Evolutionary conservation across 2,797 vertebrate genomes (phyloP).

Genomic region (Forpus xanthops): DNA sequence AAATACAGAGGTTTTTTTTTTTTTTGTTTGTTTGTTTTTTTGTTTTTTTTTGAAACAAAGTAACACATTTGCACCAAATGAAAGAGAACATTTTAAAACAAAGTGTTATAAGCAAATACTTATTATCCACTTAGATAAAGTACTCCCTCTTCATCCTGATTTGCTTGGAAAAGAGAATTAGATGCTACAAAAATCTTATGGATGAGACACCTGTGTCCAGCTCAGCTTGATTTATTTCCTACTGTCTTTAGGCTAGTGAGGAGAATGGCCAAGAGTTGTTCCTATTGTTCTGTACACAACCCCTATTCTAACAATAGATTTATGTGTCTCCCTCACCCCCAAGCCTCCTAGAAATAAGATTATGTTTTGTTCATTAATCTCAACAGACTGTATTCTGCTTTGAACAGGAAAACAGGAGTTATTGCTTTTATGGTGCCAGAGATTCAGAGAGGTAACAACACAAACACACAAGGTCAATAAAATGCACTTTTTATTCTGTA

Average conservation of each 20-base stretch:
- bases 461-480: conserved; percentile 69
- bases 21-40: too few species aligned
- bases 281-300: neutral
- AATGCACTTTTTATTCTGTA: conserved; percentile 81
- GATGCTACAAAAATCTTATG: neutral
- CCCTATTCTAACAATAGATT: neutral
- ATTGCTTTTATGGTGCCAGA: neutral
- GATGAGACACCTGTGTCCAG: neutral
- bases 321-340: neutral
- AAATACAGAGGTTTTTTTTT: too few species aligned
- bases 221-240: conserved; percentile 27
- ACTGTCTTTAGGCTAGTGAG: neutral
- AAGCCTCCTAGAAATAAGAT: conserved; percentile 14
- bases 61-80: neutral
- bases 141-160: neutral
- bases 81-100: neutral
- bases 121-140: neutral
- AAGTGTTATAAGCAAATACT: neutral
- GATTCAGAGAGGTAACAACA: neutral
- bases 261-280: neutral
- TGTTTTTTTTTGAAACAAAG: neutral
- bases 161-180: neutral
- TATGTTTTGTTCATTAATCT: conserved; percentile 28
- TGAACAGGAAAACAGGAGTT: neutral
- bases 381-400: neutral